Evolutionary conservation across 2,888 invertebrate genomes (phyloP), one percentile per base, ranked within the genome.

Genomic region (Masnerella sp.): DNA sequence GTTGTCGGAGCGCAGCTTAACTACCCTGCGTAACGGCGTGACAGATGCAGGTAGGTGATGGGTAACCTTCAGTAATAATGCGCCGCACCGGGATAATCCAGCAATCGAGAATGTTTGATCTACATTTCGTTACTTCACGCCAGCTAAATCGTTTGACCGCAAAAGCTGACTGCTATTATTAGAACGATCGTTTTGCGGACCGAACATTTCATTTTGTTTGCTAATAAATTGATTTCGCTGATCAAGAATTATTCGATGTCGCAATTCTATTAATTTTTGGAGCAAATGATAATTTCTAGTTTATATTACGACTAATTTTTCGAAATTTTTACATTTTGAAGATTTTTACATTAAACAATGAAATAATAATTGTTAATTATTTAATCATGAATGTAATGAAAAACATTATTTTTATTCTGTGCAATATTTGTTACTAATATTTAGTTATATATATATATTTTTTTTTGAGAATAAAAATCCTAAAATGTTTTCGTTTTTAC

Each of bases 11-110:
- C 36, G 59, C 42, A 59, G 68, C 59, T 68, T 59, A 59, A 59
- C 68, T 45, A 59, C 68, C 68, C 58, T 20, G 40, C 52, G 61
- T 61, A 47, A 54, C 61, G 11, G 14, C 20, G 12, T 18, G 61
- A 18, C 45, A 68, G 58, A 49, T 45, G 32, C 45, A 52, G 43
- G 30, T 34, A 43, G 38, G 12, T 58, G 49, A 43, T 58, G 54
- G 40, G 72, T 54, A 77, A 74, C 74, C 73, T 71, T 75, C 71
- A 54, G 22, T 38, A 47, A 70, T 73, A 62, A 73, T 71, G 22
- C 43, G 45, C 56, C 32, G 20, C 11, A 70, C 62, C 64, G 40
- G 64, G 65, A 38, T 54, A 67, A 75, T 74, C 25, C 59, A 36
- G 40, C 56, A 38, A 12, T 2, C 52, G 56, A 61, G 65, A 64